Base-by-base conservation (phyloP, 2,888 invertebrate genomes). In the Uloborus plumipes region DNA sequence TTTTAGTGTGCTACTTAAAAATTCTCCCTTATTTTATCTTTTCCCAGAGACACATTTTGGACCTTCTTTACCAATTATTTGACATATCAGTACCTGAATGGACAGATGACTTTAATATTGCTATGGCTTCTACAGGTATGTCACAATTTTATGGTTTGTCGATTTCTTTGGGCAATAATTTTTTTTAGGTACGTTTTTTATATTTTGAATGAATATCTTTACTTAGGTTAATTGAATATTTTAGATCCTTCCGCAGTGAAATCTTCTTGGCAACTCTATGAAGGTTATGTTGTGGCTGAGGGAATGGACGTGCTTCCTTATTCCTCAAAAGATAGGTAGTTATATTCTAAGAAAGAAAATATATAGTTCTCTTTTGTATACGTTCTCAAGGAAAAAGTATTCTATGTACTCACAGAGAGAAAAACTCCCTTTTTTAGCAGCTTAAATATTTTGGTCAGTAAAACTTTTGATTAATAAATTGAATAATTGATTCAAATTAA, bases 211-310 rank as follows among this genome's bases (percentile, higher is more conserved):
- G 20, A 61, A 9, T 22, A 61, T 22, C n/a, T 65, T 31, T 65
- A 65, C 22, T 9, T 39, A 39, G 39, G 39, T 39, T 39, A 39
- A 65, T 16, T 65, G 6, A 39, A 64, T 82, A 85, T 61, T 64
- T 18, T 84, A 84, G 96, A 97, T 92, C 95, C 96, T 3, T 94
- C 94, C 31, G 89, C 90, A 62, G 89, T 90, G 85, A 90, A 93
- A 89, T 95, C 96, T 85, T 92, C 93, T 0, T 98, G 97, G 97
- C 92, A 94, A 86, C 90, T 98, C 39, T 93, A 93, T 87, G 97
- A 97, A 89, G 98, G 97, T 51, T 98, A 98, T 89, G 94, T 98
- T n/a, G 96, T 95, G 16, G 94, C 95, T 78, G 98, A 98, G 90
- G 97, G 96, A 65, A 92, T 92, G 80, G 92, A 92, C 74, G 93